Evolutionary conservation across 2,888 invertebrate species (phyloP), one percentile per base, ranked within the genome.

Genomic region (Coenonympha glycerion): DNA sequence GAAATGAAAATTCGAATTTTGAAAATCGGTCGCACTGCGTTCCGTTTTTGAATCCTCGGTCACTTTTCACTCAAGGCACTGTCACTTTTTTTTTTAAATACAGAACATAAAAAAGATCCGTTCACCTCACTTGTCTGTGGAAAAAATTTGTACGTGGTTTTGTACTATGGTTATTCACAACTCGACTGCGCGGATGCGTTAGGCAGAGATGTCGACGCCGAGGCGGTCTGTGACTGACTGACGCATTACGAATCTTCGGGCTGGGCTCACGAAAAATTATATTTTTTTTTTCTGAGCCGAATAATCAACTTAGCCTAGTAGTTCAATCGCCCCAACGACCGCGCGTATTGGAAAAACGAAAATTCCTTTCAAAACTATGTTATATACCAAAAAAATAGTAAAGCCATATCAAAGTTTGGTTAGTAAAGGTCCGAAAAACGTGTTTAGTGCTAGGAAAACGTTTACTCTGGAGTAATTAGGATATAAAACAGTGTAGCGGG

Each of bases 141-240:
- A 59, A 65, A 74, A 80, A 81, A 81, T 84, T 85, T 85, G 85
- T 81, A 86, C 84, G 82, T 68, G 62, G 66, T 65, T 84, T 87
- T 87, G 86, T 87, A 87, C 86, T 87, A 80, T 85, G 64, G 79
- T 82, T 85, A 76, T 76, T 71, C 80, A 82, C 82, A 79, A 80
- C 74, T 78, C 81, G 78, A 73, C 64, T 64, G 67, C 69, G 69
- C 72, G 73, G 63, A 65, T 66, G 63, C 69, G 64, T 79, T 79
- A 79, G 75, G 73, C 71, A 60, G 62, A 72, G 82, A 75, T 82
- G 84, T 80, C 73, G 71, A 72, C 85, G 76, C 78, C 76, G 65
- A 61, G 66, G 69, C 85, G 77, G 78, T 69, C 74, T 73, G 73
- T 66, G 65, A 76, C 75, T 76, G 78, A 86, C 87, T 87, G 86